Conservation (phyloP, 1,140 invertebrate species). For the Pogonognathellus flavescens region DNA sequence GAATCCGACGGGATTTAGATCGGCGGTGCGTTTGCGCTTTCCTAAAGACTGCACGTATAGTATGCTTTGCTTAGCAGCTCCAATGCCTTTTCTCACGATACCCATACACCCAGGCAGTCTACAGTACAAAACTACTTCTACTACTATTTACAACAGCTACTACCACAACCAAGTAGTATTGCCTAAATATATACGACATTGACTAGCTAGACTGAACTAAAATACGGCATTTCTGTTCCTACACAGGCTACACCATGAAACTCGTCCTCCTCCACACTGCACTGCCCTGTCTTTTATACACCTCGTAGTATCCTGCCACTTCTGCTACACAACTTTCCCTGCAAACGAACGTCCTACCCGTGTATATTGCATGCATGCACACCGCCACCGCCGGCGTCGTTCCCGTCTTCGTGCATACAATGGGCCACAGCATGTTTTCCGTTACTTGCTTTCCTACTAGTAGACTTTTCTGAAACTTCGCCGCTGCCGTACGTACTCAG, state of each 20-base stretch:
- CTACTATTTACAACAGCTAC: too few relatives aligned
- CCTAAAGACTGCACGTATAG: constrained; percentile 7
- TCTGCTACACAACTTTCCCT: constrained; percentile 5
- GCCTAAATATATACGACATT: too few relatives aligned
- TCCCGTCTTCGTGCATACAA: constrained; percentile 9
- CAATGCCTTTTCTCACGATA: constrained; percentile 35
- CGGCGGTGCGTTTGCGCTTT: constrained; percentile 40
- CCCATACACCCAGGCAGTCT: background rate
- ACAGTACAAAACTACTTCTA: too few relatives aligned
- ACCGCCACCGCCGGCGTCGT: background rate
- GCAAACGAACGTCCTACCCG: background rate
- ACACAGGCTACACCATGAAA: too few relatives aligned
- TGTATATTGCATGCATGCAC: background rate
- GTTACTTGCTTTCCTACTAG: constrained; percentile 16
- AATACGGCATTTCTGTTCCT: too few relatives aligned
- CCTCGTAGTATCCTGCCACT: background rate
- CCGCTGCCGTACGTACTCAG: too few relatives aligned
- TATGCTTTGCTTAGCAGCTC: background rate
- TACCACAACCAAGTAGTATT: too few relatives aligned
- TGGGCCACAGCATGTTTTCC: constrained; percentile 19
- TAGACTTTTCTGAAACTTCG: background rate
- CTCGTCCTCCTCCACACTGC: too few relatives aligned
- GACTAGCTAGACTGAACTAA: too few relatives aligned
- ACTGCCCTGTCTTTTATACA: background rate
- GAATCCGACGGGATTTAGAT: constrained; percentile 33